phyloP scores from a whole-genome alignment of 2,888 invertebrate species.

The Halictus ligatus region DNA sequence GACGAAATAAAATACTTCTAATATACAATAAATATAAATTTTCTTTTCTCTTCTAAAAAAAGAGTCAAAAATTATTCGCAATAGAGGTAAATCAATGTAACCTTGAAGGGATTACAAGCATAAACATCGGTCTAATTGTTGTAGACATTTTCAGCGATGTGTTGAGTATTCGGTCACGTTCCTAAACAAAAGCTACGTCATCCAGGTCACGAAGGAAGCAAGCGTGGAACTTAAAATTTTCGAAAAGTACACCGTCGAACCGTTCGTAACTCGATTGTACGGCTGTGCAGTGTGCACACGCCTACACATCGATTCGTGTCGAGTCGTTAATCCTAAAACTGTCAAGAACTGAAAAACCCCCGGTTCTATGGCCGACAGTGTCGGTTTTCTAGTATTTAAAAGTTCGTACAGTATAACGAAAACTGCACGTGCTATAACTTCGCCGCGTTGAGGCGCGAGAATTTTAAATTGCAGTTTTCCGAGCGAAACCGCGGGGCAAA shows the following conservation, averaged over 20 bases:
- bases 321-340: constrained; percentile 55
- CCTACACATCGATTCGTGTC: constrained; percentile 34
- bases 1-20: no score
- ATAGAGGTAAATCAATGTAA: not conserved
- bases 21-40: no score
- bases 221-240: constrained; percentile 18
- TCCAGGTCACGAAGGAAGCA: not conserved
- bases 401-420: constrained; percentile 25
- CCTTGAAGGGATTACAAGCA: no score
- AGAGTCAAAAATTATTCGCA: no score
- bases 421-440: constrained; percentile 15
- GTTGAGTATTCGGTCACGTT: not conserved
- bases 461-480: constrained; percentile 30
- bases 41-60: no score
- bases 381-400: constrained; percentile 52
- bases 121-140: not conserved
- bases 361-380: not conserved
- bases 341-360: constrained; percentile 48
- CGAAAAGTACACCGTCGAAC: not conserved
- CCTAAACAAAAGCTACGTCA: not conserved
- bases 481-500: not conserved
- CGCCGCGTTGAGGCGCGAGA: constrained; percentile 32
- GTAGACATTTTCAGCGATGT: not conserved
- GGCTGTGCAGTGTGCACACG: not conserved
- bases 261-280: constrained; percentile 22